Base-by-base conservation (phyloP, 2,113 vertebrate species). In the Notothenia rossii region DNA sequence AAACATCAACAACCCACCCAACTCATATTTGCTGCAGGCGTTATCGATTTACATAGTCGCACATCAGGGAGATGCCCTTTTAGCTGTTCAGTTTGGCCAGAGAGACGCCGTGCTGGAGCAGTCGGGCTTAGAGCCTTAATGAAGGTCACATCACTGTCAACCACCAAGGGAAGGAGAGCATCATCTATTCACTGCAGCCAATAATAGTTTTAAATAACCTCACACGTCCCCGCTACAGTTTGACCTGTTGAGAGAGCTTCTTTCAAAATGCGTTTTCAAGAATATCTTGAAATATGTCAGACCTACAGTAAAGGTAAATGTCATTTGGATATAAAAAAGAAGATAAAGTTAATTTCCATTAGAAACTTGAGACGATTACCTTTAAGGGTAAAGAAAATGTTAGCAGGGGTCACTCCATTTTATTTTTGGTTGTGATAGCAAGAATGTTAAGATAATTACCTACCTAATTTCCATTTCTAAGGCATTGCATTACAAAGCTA, bases 121-220 rank as follows among this genome's bases (percentile, higher is more conserved):
- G 65, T 61, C 12, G 65, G 83, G 51, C 65, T 75, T 50, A 64
- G 82, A 40, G 78, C 81, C 61, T 88, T 82, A 70, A 82, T 79
- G 81, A 88, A 90, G 83, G 89, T 67, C 89, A 90, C 43, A 18
- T 88, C 76, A 79, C 76, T 84, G 81, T 79, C 82, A 81, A 22
- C 69, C 50, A 12, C 73, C 49, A 49, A 63, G 55, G 64, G 58
- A 75, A 2, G 29, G 33, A 72, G 25, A 10, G 48, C 36, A 72
- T 82, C 77, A 69, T 73, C 67, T 86, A 85, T 79, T 86, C 67
- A 59, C 46, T 48, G 10, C 36, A 72, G 54, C 53, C 72, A 40
- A 40, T 40, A 63, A 50, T 43, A 15, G 18, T 60, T 43, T 46
- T 4, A 49, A 17, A 82, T 72, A 3, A 68, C 20, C 60, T 58